Conservation (phyloP, 2,113 vertebrate species). For the Pteropus alecto region DNA sequence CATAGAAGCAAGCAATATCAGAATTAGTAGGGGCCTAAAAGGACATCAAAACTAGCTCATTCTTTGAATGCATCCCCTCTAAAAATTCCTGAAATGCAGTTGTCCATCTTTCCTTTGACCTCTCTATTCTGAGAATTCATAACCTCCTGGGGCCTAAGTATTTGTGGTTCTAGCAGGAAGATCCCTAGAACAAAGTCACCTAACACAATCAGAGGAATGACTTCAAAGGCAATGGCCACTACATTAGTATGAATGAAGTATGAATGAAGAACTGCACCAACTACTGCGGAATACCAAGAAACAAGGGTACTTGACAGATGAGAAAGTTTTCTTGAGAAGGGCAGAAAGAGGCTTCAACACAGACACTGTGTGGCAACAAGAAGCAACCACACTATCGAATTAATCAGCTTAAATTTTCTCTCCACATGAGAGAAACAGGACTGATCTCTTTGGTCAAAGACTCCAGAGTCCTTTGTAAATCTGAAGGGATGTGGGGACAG, state of each 20-base stretch:
- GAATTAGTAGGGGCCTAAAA: neutral
- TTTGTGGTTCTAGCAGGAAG: neutral
- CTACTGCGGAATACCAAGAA: neutral
- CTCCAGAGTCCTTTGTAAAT: neutral
- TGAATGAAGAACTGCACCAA: neutral
- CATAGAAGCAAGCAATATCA: neutral
- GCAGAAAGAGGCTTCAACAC: neutral
- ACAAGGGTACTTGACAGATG: neutral
- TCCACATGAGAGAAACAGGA: neutral
- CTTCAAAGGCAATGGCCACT: neutral
- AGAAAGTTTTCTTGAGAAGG: neutral
- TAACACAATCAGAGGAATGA: neutral
- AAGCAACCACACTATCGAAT: neutral
- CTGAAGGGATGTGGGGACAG: neutral
- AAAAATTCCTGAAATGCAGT: neutral
- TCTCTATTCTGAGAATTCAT: neutral
- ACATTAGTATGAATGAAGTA: neutral
- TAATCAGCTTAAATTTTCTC: neutral
- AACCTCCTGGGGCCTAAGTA: neutral
- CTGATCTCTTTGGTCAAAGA: neutral
- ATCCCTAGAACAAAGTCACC: neutral
- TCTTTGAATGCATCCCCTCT: neutral
- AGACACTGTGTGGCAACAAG: neutral
- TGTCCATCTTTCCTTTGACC: neutral
- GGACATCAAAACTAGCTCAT: neutral